Evolutionary conservation across 1,140 invertebrate genomes (phyloP), one percentile per base, ranked within the genome.

Genomic region (Elymnias hypermnestra): DNA sequence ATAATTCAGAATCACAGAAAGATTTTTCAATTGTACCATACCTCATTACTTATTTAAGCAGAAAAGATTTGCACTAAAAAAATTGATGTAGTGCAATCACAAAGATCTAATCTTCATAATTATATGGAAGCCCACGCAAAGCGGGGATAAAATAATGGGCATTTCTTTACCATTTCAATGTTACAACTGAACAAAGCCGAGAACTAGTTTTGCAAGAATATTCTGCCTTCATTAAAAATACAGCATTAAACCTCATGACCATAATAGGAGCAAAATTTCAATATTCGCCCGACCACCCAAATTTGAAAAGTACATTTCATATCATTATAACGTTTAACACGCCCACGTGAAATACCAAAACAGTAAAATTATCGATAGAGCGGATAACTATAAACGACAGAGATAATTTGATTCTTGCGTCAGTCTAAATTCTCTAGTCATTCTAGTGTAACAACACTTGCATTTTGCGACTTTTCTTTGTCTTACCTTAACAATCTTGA

Each of bases 291-390:
- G 33, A 36, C 42, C 42, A 44, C 42, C 42, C 42, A 44, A 44
- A 25, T 22, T 31, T 35, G 41, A 49, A 36, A 13, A 21, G 14
- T 44, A 44, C 14, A 28, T 49, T 49, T 41, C 37, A 41, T 49
- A 41, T 41, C 46, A 41, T 49, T 49, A 49, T 49, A 49, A 36
- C 31, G 39, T 40, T 49, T 35, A 48, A 31, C 38, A 46, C 49
- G 50, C 55, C 55, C 48, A 45, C 45, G 31, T 40, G 37, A 43
- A 22, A 40, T 44, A 54, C 46, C 39, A 26, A 41, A 49, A 49
- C 39, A 35, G 46, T 41, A 19, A 31, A 40, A 49, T 49, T 49
- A 49, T 49, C 46, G 38, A 49, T 35, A 19, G 39, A 18, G 26
- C 37, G 46, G 46, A 40, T 41, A 40, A 40, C 37, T 33, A 26